phyloP scores from a whole-genome alignment of 2,113 vertebrate species.

The Microtus oregoni region DNA sequence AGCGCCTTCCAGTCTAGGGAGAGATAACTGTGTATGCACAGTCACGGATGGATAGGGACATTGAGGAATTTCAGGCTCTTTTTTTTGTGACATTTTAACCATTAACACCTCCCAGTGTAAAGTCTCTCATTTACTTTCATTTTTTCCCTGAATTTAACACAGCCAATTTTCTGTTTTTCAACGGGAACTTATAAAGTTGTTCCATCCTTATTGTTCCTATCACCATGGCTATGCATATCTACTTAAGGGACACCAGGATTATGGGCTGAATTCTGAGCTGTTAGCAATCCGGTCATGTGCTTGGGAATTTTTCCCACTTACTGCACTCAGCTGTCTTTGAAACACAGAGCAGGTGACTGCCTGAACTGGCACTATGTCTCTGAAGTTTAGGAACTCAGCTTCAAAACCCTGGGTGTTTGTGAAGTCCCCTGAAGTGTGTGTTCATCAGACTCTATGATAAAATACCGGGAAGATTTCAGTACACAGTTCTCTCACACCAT shows the following conservation, averaged over 20 bases:
- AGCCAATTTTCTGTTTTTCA: neutral
- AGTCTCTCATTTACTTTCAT: neutral
- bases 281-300: neutral
- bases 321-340: neutral
- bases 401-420: neutral
- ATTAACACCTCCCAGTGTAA: neutral
- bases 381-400: neutral
- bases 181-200: neutral
- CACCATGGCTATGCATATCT: neutral
- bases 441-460: neutral
- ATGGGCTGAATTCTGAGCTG: slow-evolving; percentile 35
- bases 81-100: neutral
- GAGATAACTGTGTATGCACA: neutral
- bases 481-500: neutral
- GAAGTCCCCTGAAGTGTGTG: neutral
- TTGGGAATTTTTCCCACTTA: slow-evolving; percentile 15
- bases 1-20: neutral
- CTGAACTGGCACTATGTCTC: slow-evolving; percentile 18
- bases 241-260: neutral
- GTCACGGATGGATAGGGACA: neutral
- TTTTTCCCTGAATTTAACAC: neutral
- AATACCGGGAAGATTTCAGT: neutral
- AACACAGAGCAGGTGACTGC: neutral
- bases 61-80: neutral
- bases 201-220: neutral